Percentiles rank a stretch among this genome's conserved stretches.
Conservation (phyloP, 2,888 invertebrate species). For the Adelognathus sp. region DNA sequence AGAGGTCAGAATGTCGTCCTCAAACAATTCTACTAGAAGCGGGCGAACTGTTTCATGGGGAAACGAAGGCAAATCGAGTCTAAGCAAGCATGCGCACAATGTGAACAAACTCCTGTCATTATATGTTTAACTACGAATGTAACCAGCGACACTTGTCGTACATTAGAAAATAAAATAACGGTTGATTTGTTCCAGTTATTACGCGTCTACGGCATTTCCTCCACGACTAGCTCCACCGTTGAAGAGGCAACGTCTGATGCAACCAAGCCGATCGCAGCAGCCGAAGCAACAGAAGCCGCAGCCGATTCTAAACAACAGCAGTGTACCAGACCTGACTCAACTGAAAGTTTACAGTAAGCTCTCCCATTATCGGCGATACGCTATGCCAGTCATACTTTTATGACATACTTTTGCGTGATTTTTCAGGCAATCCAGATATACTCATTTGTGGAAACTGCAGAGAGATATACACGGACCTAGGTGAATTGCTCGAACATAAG, state of each 20-base stretch:
- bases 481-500: constrained; percentile 88
- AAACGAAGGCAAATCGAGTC: background rate
- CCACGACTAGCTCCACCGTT: constrained; percentile 85
- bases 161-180: background rate
- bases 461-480: constrained; percentile 87
- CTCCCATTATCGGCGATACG: constrained; percentile 10
- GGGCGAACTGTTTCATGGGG: background rate
- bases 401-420: constrained; percentile 64
- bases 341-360: constrained; percentile 87
- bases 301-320: constrained; percentile 68
- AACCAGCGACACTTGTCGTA: background rate
- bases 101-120: background rate
- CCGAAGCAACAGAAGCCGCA: constrained; percentile 75
- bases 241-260: constrained; percentile 85
- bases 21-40: background rate
- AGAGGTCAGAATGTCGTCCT: background rate
- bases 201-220: constrained; percentile 84
- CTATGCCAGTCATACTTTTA: constrained; percentile 9
- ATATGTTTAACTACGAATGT: background rate
- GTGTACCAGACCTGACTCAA: constrained; percentile 82
- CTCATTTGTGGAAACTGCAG: constrained; percentile 90
- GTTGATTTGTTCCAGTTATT: constrained; percentile 83
- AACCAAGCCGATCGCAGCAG: constrained; percentile 79
- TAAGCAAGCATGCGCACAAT: no score
- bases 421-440: constrained; percentile 87